phyloP scores from a whole-genome alignment of 2,113 vertebrate genomes.

The Sander lucioperca region DNA sequence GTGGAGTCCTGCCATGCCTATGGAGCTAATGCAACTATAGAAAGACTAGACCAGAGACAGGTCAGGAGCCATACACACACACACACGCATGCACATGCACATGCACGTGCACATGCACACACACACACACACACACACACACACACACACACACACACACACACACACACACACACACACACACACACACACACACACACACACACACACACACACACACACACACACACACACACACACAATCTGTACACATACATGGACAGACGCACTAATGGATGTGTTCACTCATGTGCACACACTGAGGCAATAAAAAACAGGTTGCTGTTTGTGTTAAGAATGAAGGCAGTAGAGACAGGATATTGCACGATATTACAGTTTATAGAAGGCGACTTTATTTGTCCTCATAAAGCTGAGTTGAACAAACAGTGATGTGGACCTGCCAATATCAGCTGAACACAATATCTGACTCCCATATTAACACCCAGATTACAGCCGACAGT shows the following conservation, averaged over 20 bases:
- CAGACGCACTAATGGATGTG: constrained; percentile 8
- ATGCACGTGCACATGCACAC: background rate
- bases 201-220: background rate
- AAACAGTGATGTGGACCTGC: constrained; percentile 31
- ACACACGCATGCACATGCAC: background rate
- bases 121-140: background rate
- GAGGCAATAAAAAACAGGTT: constrained; percentile 26
- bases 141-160: background rate
- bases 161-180: background rate
- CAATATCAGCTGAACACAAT: constrained; percentile 34
- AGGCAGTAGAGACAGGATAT: constrained; percentile 47
- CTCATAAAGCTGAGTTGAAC: constrained; percentile 45
- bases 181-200: background rate
- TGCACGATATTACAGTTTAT: constrained; percentile 31
- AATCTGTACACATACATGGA: background rate
- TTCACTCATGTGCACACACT: constrained; percentile 26
- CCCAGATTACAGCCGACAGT: constrained; percentile 16
- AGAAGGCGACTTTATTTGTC: constrained; percentile 19
- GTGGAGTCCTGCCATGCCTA: constrained; percentile 85
- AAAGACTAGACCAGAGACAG: constrained; percentile 85
- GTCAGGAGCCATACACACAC: constrained; percentile 47
- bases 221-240: background rate
- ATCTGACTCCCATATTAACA: constrained; percentile 40
- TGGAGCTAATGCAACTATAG: constrained; percentile 82
- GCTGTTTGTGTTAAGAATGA: constrained; percentile 46